phyloP scores from a whole-genome alignment of 1,140 invertebrate species.

The Notospermus geniculatus region DNA sequence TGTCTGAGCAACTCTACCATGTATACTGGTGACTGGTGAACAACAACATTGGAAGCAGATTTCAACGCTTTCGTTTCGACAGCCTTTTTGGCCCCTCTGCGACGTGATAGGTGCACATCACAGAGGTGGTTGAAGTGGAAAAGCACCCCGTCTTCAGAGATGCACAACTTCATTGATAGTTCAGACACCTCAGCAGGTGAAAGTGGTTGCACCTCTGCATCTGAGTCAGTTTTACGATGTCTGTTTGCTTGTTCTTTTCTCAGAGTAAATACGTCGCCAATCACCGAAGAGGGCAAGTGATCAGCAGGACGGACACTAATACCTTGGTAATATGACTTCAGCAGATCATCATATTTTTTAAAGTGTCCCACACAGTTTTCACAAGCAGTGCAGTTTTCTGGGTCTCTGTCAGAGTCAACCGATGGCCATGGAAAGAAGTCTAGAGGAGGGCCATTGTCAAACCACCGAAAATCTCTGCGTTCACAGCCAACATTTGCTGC shows the following conservation, averaged over 20 bases:
- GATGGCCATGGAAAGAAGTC: background rate
- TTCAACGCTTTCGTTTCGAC: background rate
- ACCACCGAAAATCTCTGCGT: background rate
- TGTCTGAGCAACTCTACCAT: too few relatives aligned
- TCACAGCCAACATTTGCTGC: too few relatives aligned
- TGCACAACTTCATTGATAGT: background rate
- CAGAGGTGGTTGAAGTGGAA: background rate
- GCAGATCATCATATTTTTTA: background rate
- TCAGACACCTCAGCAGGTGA: background rate
- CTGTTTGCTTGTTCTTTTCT: background rate
- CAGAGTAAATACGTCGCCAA: background rate
- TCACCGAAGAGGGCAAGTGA: background rate
- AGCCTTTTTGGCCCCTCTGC: background rate
- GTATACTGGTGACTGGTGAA: too few relatives aligned
- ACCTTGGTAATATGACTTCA: background rate
- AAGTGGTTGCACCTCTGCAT: background rate
- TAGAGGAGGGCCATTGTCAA: background rate
- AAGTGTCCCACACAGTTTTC: background rate
- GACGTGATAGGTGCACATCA: background rate
- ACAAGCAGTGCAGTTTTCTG: too few relatives aligned
- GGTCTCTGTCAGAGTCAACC: background rate
- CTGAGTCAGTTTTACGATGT: background rate
- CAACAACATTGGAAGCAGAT: too few relatives aligned
- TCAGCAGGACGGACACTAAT: background rate
- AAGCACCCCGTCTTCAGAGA: background rate